Conservation (phyloP, 2,113 vertebrate species). For the Ageneiosus marmoratus region DNA sequence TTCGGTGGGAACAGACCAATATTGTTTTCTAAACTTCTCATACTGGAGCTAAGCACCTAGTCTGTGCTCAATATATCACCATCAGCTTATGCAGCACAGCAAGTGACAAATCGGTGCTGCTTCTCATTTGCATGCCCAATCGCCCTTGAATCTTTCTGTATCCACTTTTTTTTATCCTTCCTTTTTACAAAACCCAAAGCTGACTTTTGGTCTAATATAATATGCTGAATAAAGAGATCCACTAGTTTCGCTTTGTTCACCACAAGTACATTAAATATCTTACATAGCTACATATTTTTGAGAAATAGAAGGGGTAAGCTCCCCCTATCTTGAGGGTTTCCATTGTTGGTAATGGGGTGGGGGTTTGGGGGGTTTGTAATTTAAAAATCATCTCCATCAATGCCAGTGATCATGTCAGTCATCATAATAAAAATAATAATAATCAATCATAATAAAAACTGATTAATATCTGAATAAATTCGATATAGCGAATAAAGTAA, state of each 20-base stretch:
- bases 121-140: constrained; percentile 70
- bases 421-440: too few species aligned
- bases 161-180: not conserved
- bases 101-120: constrained; percentile 72
- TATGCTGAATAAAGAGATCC: constrained; percentile 20
- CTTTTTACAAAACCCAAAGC: not conserved
- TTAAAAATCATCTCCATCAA: too few species aligned
- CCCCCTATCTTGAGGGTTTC: not conserved
- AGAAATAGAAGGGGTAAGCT: not conserved
- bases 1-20: constrained; percentile 14
- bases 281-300: not conserved
- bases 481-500: not conserved
- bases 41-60: constrained; percentile 63
- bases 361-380: too few species aligned
- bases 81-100: constrained; percentile 50
- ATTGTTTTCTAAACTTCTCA: constrained; percentile 40
- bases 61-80: constrained; percentile 66
- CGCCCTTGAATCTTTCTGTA: constrained; percentile 63
- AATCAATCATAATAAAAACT: too few species aligned
- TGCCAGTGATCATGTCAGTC: too few species aligned
- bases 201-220: not conserved
- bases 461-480: not conserved
- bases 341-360: not conserved
- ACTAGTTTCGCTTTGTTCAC: too few species aligned
- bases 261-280: not conserved